phyloP scores from a whole-genome alignment of 2,113 vertebrate species.

The Syngnathoides biaculeatus region DNA sequence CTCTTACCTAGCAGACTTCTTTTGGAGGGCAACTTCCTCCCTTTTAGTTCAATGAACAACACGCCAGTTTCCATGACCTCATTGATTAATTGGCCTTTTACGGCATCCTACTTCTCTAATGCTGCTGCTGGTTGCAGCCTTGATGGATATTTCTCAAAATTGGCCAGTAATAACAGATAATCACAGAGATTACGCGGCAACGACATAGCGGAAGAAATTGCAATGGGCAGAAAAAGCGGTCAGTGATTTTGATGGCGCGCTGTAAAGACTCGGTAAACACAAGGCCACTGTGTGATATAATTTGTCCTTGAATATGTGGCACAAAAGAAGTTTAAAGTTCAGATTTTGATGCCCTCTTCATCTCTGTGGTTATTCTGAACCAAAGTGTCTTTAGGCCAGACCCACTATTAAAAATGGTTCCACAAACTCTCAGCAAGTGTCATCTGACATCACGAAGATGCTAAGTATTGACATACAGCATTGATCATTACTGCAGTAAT shows the following conservation, averaged over 20 bases:
- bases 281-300: constrained; percentile 5
- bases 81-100: constrained; percentile 13
- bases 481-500: constrained; percentile 23
- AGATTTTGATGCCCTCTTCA: constrained; percentile 9
- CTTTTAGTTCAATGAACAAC: constrained; percentile 18
- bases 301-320: not conserved
- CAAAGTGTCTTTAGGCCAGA: constrained; percentile 14
- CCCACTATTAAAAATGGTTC: constrained; percentile 21
- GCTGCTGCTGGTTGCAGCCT: not conserved
- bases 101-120: constrained; percentile 7
- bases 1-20: not conserved
- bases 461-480: constrained; percentile 28
- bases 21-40: too few relatives aligned
- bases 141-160: constrained; percentile 24
- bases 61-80: constrained; percentile 36
- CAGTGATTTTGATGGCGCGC: constrained; percentile 39
- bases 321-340: constrained; percentile 15
- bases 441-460: constrained; percentile 10
- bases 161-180: constrained; percentile 47
- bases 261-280: constrained; percentile 37
- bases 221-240: constrained; percentile 2
- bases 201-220: constrained; percentile 30
- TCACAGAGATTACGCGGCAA: constrained; percentile 5
- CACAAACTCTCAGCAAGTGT: constrained; percentile 2
- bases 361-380: not conserved